Conservation (phyloP, 2,888 invertebrate genomes). For the Tridacna crocea region DNA sequence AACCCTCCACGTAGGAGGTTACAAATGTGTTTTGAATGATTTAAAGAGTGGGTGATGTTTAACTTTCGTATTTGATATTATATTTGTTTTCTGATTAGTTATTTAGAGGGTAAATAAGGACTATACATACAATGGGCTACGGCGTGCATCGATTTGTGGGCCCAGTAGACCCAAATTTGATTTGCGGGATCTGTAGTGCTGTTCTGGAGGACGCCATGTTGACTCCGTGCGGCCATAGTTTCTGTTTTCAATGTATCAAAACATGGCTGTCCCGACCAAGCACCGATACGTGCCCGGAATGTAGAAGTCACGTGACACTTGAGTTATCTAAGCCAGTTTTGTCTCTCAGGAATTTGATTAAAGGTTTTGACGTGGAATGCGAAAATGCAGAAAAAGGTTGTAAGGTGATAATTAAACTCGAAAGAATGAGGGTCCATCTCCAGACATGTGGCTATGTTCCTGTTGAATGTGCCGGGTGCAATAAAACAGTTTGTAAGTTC, state of each 20-base stretch:
- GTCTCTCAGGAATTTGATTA: conserved; percentile 79
- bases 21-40: conserved; percentile 25
- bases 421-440: conserved; percentile 70
- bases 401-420: conserved; percentile 72
- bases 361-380: conserved; percentile 77
- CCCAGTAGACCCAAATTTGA: conserved; percentile 79
- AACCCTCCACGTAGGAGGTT: conserved; percentile 10
- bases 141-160: conserved; percentile 73
- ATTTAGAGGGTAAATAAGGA: conserved; percentile 4
- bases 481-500: conserved; percentile 66
- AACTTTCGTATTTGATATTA: conserved; percentile 18
- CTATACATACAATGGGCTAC: conserved; percentile 75
- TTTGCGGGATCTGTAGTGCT: conserved; percentile 81
- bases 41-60: conserved; percentile 12
- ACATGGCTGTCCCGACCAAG: conserved; percentile 79
- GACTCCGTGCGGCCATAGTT: conserved; percentile 82
- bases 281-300: conserved; percentile 78
- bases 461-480: conserved; percentile 80
- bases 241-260: conserved; percentile 77
- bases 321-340: conserved; percentile 73
- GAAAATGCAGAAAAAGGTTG: conserved; percentile 71
- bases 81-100: conserved; percentile 25
- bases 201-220: conserved; percentile 81
- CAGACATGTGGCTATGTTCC: conserved; percentile 73
- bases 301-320: conserved; percentile 30